Percentiles rank a stretch among this genome's conserved stretches.
These are phyloP conservation scores for Prosapia bicincta DNA, from an alignment of 2,888 invertebrate genomes.

Conservation along the genomic window DNA sequence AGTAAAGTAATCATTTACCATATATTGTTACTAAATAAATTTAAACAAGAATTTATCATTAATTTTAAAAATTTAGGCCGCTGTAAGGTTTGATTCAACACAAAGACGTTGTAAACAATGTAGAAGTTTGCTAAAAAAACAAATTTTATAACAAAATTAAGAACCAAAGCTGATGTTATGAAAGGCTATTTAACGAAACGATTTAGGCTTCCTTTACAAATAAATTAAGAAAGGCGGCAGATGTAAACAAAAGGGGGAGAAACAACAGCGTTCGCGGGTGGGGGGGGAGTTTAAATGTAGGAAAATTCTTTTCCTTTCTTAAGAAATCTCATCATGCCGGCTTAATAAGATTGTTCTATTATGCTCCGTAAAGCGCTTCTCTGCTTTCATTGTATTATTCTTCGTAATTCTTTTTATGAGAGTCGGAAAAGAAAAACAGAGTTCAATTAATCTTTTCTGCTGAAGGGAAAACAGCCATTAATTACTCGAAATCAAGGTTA, in stretches of 20 bases:
- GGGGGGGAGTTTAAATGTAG: constrained; percentile 8
- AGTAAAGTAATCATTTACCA: no score
- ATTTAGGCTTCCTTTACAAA: neutral
- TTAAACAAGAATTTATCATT: no score
- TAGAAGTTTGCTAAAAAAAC: no score
- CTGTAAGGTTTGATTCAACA: no score
- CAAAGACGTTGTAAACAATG: no score
- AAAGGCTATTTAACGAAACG: neutral
- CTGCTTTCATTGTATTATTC: neutral
- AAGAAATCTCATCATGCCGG: constrained; percentile 25
- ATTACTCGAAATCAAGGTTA: neutral
- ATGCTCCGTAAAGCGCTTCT: constrained; percentile 17
- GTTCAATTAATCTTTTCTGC: neutral
- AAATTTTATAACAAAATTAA: no score
- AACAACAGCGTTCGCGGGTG: constrained; percentile 2
- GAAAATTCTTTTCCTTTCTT: constrained; percentile 14
- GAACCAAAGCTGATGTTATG: no score
- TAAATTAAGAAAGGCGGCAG: neutral
- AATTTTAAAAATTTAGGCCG: no score
- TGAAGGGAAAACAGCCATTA: neutral
- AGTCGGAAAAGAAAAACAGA: neutral
- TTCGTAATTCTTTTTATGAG: neutral
- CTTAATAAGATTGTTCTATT: constrained; percentile 31
- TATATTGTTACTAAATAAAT: no score
- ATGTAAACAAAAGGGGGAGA: constrained; percentile 6